Percentiles rank a stretch among this genome's conserved stretches.
These are phyloP conservation scores for Dorcus hopei DNA, from an alignment of 2,888 invertebrate genomes.

Conservation along the genomic window DNA sequence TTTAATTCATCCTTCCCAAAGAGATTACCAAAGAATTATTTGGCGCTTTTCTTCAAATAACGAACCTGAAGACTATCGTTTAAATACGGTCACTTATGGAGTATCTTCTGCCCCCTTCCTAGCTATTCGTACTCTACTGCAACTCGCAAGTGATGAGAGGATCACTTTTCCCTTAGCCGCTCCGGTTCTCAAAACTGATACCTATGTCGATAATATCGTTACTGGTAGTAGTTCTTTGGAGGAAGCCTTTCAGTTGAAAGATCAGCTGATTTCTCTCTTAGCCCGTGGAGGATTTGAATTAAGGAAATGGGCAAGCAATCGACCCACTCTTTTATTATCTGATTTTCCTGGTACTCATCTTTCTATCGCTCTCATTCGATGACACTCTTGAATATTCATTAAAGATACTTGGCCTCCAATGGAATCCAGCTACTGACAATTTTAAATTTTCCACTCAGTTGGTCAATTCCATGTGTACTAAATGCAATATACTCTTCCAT, in stretches of 20 bases:
- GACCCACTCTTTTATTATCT: neutral
- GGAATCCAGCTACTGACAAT: neutral
- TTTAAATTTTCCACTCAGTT: neutral
- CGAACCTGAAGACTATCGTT: conserved; percentile 1
- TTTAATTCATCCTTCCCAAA: neutral
- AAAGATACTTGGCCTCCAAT: neutral
- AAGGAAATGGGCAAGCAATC: conserved; percentile 11
- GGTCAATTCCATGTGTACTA: neutral
- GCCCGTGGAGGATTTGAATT: conserved; percentile 7
- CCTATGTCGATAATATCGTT: conserved; percentile 14
- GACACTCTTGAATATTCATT: neutral
- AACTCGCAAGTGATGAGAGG: conserved; percentile 11
- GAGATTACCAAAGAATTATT: conserved; percentile 11
- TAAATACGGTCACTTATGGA: conserved; percentile 13
- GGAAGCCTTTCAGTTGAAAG: neutral
- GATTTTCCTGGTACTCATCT: neutral
- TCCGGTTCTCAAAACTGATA: neutral
- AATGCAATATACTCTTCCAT: neutral
- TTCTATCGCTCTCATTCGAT: neutral
- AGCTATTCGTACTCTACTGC: conserved; percentile 10
- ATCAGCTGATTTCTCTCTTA: neutral
- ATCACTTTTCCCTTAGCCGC: conserved; percentile 4
- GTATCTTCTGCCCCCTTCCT: conserved; percentile 13
- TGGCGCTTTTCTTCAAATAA: conserved; percentile 2
- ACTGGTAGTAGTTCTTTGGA: neutral